Evolutionary conservation across 2,113 vertebrate species (phyloP).

Genomic region (Oncorhynchus nerka): DNA sequence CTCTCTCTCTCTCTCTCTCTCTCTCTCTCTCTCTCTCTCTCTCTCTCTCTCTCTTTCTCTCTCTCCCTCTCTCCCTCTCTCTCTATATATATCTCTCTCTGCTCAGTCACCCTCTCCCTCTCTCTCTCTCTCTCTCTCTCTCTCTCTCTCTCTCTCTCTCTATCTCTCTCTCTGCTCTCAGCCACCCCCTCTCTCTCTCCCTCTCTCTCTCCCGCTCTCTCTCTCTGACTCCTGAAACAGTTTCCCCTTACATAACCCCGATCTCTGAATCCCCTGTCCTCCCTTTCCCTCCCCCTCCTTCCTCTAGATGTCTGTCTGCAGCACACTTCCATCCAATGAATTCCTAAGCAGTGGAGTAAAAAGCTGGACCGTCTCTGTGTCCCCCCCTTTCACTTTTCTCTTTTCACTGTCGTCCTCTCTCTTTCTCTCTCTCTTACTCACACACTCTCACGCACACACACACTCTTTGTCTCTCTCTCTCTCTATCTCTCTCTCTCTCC

Average conservation of each 20-base stretch:
- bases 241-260: background rate
- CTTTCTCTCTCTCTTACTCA: background rate
- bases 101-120: no score
- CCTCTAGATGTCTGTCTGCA: conserved; percentile 26
- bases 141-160: no score
- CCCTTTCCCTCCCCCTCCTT: background rate
- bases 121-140: no score
- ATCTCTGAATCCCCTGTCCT: background rate
- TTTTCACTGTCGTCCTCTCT: background rate
- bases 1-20: no score
- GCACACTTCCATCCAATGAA: conserved; percentile 21
- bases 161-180: no score
- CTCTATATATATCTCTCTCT: no score
- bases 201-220: background rate
- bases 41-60: no score
- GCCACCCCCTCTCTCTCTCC: no score
- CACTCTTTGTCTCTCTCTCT: conserved; percentile 9
- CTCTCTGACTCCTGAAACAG: background rate
- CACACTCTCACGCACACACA: conserved; percentile 5
- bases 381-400: background rate
- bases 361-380: conserved; percentile 20
- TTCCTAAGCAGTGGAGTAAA: conserved; percentile 21
- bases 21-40: no score
- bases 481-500: conserved; percentile 29
- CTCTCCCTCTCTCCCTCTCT: no score